Conservation (phyloP, 2,888 invertebrate species). For the Euzetes globulus region DNA sequence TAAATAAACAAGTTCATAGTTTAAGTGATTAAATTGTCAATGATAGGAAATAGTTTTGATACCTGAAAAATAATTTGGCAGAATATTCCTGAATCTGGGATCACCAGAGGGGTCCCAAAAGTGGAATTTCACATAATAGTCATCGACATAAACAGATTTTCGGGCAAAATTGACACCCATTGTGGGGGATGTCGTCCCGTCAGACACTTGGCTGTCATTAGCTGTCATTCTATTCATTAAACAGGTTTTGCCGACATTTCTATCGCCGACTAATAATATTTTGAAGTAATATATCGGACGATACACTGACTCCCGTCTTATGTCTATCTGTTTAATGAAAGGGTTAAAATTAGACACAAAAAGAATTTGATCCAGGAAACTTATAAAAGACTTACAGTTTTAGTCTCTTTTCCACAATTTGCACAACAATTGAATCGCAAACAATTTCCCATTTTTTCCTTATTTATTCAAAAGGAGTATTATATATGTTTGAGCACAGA, state of each 20-base stretch:
- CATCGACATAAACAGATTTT: not conserved
- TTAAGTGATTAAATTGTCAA: no score
- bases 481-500: not conserved
- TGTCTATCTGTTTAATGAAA: not conserved
- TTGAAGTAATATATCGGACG: constrained; percentile 19
- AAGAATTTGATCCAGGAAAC: not conserved
- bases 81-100: not conserved
- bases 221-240: not conserved
- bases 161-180: constrained; percentile 11
- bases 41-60: not conserved
- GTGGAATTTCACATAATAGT: not conserved
- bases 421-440: not conserved
- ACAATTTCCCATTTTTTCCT: not conserved
- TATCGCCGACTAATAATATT: constrained; percentile 21
- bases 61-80: constrained; percentile 14
- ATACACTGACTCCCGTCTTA: not conserved
- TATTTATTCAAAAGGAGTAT: not conserved
- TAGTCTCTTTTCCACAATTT: not conserved
- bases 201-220: not conserved
- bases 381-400: not conserved
- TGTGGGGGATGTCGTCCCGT: not conserved
- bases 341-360: not conserved
- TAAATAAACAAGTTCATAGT: no score
- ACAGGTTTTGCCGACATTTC: constrained; percentile 20
- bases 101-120: constrained; percentile 10